Evolutionary conservation across 92 coral and sea anemone species (phyloP), one percentile per base, ranked within the genome.

Genomic region (Siderastrea radians): DNA sequence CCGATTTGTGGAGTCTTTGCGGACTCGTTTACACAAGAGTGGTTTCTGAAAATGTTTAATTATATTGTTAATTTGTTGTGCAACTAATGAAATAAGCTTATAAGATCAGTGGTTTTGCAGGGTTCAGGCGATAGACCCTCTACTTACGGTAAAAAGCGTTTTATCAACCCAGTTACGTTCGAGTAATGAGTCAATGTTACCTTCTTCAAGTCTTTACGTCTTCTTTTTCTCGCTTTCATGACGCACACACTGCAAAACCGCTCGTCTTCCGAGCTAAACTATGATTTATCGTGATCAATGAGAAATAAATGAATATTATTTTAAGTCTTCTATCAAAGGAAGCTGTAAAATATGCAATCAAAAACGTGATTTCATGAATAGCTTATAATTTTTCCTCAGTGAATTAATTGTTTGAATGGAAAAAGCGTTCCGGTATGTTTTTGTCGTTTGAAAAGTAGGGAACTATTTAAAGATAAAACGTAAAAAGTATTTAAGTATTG

Each of bases 401-500:
- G 68, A 19, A 14, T 60, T 10, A 12, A 61, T 66, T 46, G 84
- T 49, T 64, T 0, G 4, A 62, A 19, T 12, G 57, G 19, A 70
- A 79, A 49, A 12, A 11, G 45, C 12, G 46, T 79, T 6, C 49
- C 1, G 15, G 49, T 49, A 44, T 2, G 0, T 43, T 6, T 64
- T 4, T 2, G 59, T 68, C 44, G 13, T 38, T 80, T 68, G 51
- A 80, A 67, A 52, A 49, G 54, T 76, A 47, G 51, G 74, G 43
- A 55, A 68, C 52, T 69, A 57, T 69, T 69, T 81, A n/a, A 81
- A 54, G 65, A 50, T 66, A 50, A 66, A 43, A 68, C n/a, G 46
- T 69, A 55, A 81, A 69, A 45, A 6, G 3, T 81, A 70, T 81
- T 69, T 65, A 48, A 48, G 64, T 46, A 19, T 69, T 69, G n/a